Conservation (phyloP, 2,888 invertebrate genomes). For the Cynaeus angustus region DNA sequence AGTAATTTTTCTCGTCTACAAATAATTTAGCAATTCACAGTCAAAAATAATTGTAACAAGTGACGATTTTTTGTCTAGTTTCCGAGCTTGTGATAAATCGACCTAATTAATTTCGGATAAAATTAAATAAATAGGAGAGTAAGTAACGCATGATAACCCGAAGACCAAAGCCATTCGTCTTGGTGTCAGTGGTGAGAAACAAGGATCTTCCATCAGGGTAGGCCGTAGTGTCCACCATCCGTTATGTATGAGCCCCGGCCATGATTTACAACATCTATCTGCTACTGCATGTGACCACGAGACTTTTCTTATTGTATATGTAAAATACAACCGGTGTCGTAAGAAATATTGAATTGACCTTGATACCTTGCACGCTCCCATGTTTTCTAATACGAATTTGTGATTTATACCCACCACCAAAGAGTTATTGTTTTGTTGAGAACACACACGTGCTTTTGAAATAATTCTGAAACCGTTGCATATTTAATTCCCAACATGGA, state of each 20-base stretch:
- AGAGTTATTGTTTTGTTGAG: constrained; percentile 34
- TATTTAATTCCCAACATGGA: constrained; percentile 12
- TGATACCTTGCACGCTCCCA: constrained; percentile 32
- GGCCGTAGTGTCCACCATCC: constrained; percentile 58
- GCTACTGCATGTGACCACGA: constrained; percentile 53
- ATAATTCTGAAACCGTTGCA: constrained; percentile 13
- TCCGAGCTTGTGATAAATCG: constrained; percentile 6
- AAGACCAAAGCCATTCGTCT: constrained; percentile 64
- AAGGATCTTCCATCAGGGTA: constrained; percentile 66
- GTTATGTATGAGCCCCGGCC: constrained; percentile 63
- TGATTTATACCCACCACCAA: constrained; percentile 33
- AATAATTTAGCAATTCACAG: too few relatives aligned
- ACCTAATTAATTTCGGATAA: constrained; percentile 34
- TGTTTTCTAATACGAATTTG: constrained; percentile 40
- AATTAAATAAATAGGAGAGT: constrained; percentile 48
- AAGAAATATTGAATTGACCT: constrained; percentile 42
- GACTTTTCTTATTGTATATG: constrained; percentile 50
- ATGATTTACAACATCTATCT: constrained; percentile 60
- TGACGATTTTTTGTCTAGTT: not conserved
- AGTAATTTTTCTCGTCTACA: too few relatives aligned
- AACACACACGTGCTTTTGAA: constrained; percentile 23
- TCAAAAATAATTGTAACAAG: too few relatives aligned
- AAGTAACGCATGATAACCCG: constrained; percentile 62
- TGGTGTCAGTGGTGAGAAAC: constrained; percentile 63
- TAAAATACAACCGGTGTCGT: constrained; percentile 43